A percentile compares a stretch with the other conserved stretches of the same genome.
phyloP scores from a whole-genome alignment of 2,797 vertebrate species.

The Crenichthys baileyi region DNA sequence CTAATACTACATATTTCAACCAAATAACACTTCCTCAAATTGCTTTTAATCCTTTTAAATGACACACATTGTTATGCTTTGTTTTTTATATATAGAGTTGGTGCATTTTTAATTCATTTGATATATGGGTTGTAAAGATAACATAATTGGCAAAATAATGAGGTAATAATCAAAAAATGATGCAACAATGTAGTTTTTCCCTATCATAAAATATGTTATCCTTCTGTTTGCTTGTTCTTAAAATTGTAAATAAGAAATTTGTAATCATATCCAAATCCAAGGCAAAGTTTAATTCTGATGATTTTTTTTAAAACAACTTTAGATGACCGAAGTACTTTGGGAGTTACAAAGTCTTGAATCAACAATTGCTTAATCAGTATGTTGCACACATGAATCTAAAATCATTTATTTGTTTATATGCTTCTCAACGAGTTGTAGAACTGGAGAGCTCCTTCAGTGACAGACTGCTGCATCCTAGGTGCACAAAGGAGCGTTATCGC shows the following conservation, averaged over 20 bases:
- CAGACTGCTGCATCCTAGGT: too few species aligned
- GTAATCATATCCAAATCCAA: not conserved
- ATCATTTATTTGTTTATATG: not conserved
- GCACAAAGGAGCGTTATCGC: too few species aligned
- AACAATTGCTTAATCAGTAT: not conserved
- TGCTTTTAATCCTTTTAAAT: not conserved
- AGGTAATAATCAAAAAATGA: not conserved
- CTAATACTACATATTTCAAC: not conserved
- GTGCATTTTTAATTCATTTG: not conserved
- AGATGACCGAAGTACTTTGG: not conserved
- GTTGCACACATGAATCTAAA: too few species aligned
- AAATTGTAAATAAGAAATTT: not conserved
- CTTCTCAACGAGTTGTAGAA: not conserved
- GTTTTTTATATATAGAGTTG: not conserved
- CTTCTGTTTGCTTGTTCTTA: not conserved
- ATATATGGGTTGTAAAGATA: not conserved
- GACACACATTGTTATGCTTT: not conserved
- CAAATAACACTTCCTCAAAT: not conserved
- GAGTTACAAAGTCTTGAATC: not conserved
- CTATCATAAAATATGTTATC: not conserved
- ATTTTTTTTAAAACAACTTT: not conserved
- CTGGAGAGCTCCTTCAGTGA: too few species aligned
- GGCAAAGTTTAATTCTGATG: not conserved
- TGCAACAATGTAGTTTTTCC: not conserved
- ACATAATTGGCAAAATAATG: not conserved